Evolutionary conservation across 2,888 invertebrate species (phyloP).

Genomic region (Cecidostiba fungosa): DNA sequence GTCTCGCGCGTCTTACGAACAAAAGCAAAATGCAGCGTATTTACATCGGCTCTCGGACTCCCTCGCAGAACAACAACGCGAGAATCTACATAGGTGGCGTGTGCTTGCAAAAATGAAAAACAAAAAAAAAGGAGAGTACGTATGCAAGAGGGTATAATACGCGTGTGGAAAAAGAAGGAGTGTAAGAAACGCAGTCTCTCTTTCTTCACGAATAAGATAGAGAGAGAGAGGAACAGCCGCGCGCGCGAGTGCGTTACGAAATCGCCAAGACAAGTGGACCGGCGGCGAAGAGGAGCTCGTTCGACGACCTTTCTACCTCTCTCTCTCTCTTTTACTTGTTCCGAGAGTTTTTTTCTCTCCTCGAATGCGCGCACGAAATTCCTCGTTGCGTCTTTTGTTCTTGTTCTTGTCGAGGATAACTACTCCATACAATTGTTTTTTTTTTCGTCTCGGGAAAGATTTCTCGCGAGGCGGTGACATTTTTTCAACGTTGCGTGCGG

Average conservation of each 20-base stretch:
- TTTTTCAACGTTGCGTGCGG: background rate
- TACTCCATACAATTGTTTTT: background rate
- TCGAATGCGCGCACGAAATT: slow-evolving; percentile 17
- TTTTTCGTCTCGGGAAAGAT: background rate
- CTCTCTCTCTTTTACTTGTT: slow-evolving; percentile 32
- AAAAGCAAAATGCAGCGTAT: background rate
- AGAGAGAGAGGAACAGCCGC: slow-evolving; percentile 60
- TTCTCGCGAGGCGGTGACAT: background rate
- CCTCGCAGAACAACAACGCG: no score
- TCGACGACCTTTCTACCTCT: slow-evolving; percentile 52
- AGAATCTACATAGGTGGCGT: slow-evolving; percentile 1
- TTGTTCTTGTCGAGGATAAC: slow-evolving; percentile 26
- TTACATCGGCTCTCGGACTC: background rate
- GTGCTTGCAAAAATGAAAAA: background rate
- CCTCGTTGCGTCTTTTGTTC: slow-evolving; percentile 16
- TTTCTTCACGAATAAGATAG: slow-evolving; percentile 25
- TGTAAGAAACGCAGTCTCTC: slow-evolving; percentile 6
- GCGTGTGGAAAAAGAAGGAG: background rate
- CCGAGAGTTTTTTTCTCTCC: slow-evolving; percentile 21
- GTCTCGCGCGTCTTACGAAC: background rate
- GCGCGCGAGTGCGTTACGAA: slow-evolving; percentile 74
- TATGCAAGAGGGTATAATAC: background rate
- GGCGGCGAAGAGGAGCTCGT: slow-evolving; percentile 68
- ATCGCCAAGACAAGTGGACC: slow-evolving; percentile 68
- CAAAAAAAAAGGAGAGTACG: background rate